Conservation (phyloP, 1,140 invertebrate genomes). For the Druon quercuslanigerum region DNA sequence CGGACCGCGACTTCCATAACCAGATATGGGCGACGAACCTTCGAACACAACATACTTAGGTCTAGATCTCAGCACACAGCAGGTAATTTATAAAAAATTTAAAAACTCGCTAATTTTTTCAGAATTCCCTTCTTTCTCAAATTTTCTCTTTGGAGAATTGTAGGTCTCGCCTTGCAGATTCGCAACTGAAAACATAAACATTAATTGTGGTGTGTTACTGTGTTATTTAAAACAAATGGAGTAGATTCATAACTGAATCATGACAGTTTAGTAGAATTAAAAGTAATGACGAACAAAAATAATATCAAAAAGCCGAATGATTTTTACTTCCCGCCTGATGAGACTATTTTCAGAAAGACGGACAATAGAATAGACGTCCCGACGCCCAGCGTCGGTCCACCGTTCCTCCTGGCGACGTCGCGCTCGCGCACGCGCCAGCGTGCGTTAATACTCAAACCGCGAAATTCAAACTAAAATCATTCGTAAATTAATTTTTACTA, state of each 20-base stretch:
- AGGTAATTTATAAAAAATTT: constrained; percentile 76
- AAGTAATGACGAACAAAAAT: neutral
- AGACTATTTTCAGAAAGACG: neutral
- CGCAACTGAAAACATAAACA: neutral
- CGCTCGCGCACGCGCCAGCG: neutral
- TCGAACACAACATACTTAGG: constrained; percentile 79
- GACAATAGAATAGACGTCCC: neutral
- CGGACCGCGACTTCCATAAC: constrained; percentile 12
- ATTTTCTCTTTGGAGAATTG: neutral
- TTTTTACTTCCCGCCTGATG: neutral
- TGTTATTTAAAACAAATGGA: neutral
- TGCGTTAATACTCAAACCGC: no score
- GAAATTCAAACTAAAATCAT: no score
- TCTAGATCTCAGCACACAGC: constrained; percentile 88
- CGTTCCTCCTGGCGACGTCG: neutral
- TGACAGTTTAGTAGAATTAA: neutral
- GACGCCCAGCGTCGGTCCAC: neutral
- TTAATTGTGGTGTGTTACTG: neutral
- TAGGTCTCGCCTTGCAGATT: neutral
- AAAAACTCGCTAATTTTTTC: neutral
- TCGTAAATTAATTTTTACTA: no score
- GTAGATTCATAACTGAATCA: neutral
- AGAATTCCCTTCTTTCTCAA: neutral
- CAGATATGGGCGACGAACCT: constrained; percentile 57
- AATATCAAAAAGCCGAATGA: neutral